phyloP scores from a whole-genome alignment of 2,888 invertebrate species.

The Lacanobia wlatinum region DNA sequence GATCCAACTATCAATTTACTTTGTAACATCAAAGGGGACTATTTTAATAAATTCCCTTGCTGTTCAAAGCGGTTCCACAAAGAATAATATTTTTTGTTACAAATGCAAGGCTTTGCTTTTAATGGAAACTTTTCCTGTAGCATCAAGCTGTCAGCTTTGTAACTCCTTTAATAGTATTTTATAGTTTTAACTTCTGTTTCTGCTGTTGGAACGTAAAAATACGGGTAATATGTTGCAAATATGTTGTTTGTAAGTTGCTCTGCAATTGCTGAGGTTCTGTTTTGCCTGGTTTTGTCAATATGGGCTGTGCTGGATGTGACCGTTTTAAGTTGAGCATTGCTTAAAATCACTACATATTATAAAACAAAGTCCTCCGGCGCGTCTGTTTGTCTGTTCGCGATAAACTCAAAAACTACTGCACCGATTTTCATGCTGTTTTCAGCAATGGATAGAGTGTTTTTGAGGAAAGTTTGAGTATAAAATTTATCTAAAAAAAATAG shows the following conservation, averaged over 20 bases:
- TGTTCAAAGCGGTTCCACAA: constrained; percentile 47
- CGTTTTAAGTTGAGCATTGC: background rate
- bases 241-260: constrained; percentile 10
- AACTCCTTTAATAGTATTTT: constrained; percentile 66
- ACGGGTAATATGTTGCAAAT: constrained; percentile 42
- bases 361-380: too few species aligned
- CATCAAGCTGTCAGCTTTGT: constrained; percentile 63
- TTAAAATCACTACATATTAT: too few species aligned
- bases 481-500: too few species aligned
- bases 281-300: background rate
- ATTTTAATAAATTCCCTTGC: constrained; percentile 57
- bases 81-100: constrained; percentile 66
- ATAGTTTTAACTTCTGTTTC: constrained; percentile 62
- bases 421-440: too few species aligned
- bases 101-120: constrained; percentile 64
- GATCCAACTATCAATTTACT: constrained; percentile 42
- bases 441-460: too few species aligned
- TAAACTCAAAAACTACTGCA: too few species aligned
- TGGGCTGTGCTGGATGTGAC: background rate
- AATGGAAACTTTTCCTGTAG: constrained; percentile 66
- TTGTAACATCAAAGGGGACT: constrained; percentile 46
- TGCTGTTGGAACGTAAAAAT: constrained; percentile 45
- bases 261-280: background rate
- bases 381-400: too few species aligned
- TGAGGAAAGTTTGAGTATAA: too few species aligned